These are phyloP conservation scores for Corbicula japonica DNA, from an alignment of 2,888 invertebrate species.

Conservation along the genomic window DNA sequence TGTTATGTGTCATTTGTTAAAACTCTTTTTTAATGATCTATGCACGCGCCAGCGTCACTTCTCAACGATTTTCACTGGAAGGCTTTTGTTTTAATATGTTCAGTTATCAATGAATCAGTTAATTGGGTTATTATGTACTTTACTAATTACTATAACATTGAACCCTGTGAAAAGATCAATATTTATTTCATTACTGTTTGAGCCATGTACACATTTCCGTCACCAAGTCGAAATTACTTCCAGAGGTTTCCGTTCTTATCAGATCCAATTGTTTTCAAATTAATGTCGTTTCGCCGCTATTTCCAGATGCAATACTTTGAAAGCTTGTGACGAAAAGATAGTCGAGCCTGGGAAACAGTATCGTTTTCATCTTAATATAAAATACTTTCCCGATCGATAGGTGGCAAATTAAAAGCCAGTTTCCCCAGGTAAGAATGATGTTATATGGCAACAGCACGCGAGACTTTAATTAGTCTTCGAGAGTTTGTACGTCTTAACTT, in stretches of 20 bases:
- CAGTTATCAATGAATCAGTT: too few species aligned
- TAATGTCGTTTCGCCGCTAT: constrained; percentile 34
- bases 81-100: too few species aligned
- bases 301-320: constrained; percentile 1
- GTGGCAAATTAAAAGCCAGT: constrained; percentile 56
- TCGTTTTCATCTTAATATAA: constrained; percentile 52
- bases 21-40: too few species aligned
- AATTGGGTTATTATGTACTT: too few species aligned
- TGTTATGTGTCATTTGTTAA: too few species aligned
- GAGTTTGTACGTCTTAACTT: constrained; percentile 29
- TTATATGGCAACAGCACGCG: constrained; percentile 51
- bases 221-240: constrained; percentile 36
- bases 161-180: too few species aligned
- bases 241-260: constrained; percentile 23
- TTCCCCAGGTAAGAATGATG: constrained; percentile 37
- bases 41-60: too few species aligned
- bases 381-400: constrained; percentile 47
- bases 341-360: constrained; percentile 16
- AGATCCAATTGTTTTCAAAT: constrained; percentile 40
- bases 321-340: constrained; percentile 24
- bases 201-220: too few species aligned
- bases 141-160: too few species aligned
- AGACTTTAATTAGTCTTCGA: constrained; percentile 62
- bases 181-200: too few species aligned
- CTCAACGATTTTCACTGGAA: too few species aligned